phyloP scores from a whole-genome alignment of 2,113 vertebrate species.

The Setophaga petechia region DNA sequence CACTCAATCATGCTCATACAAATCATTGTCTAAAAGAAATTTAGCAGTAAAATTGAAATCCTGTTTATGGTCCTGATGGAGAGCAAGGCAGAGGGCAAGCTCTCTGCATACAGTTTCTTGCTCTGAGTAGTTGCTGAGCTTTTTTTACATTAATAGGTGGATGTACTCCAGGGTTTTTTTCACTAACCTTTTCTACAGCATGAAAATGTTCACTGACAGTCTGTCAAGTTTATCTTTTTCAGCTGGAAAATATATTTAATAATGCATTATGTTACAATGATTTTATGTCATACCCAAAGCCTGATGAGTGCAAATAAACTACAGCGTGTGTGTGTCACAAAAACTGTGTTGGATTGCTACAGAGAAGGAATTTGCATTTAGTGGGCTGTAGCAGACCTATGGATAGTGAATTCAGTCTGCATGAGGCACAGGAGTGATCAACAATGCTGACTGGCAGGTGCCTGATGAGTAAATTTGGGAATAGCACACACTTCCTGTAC shows the following conservation, averaged over 20 bases:
- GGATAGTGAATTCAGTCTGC: neutral
- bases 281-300: slow-evolving; percentile 72
- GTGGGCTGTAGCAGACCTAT: neutral
- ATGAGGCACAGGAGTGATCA: neutral
- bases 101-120: neutral
- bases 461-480: slow-evolving; percentile 1
- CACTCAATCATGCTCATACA: neutral
- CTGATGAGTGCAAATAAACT: slow-evolving; percentile 65
- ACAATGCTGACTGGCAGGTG: neutral
- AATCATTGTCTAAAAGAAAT: neutral
- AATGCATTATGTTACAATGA: slow-evolving; percentile 75
- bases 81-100: neutral
- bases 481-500: neutral
- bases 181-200: slow-evolving; percentile 25
- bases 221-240: slow-evolving; percentile 50
- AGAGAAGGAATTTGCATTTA: neutral
- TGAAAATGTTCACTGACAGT: slow-evolving; percentile 58
- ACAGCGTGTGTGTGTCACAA: neutral
- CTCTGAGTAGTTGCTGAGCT: neutral
- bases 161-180: neutral
- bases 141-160: neutral
- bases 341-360: neutral
- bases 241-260: slow-evolving; percentile 74
- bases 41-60: slow-evolving; percentile 1
- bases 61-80: neutral